Conservation (phyloP, 2,888 invertebrate genomes). For the Spatulosminthurus flaviceps region DNA sequence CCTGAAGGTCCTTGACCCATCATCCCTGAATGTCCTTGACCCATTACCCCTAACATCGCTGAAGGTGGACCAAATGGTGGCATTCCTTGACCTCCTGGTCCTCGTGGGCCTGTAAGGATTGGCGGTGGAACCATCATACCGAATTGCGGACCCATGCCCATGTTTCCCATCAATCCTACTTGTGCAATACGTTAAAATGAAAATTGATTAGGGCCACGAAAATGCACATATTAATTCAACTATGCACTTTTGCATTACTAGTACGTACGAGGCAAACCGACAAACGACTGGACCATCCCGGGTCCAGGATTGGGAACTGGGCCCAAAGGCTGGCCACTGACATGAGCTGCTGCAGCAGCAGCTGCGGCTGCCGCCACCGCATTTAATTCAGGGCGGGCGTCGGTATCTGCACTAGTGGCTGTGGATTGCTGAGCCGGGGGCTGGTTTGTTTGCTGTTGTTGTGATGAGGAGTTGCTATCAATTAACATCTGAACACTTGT, state of each 20-base stretch:
- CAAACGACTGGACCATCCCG: slow-evolving; percentile 51
- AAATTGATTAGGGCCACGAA: no score
- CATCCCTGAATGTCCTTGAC: slow-evolving; percentile 21
- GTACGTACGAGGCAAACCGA: slow-evolving; percentile 59
- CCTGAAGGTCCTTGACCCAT: not conserved
- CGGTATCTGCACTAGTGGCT: slow-evolving; percentile 47
- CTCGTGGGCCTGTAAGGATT: slow-evolving; percentile 51
- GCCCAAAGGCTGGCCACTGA: slow-evolving; percentile 30
- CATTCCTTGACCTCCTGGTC: slow-evolving; percentile 26
- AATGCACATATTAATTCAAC: no score
- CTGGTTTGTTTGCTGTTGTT: slow-evolving; percentile 1
- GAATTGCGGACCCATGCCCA: slow-evolving; percentile 34
- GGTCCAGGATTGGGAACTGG: slow-evolving; percentile 36
- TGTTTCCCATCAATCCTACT: slow-evolving; percentile 40
- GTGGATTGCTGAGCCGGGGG: not conserved
- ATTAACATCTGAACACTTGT: slow-evolving; percentile 25
- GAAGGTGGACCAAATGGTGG: slow-evolving; percentile 35
- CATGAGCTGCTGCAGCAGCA: slow-evolving; percentile 13
- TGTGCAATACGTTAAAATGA: not conserved
- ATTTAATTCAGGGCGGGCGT: slow-evolving; percentile 49
- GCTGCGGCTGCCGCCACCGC: slow-evolving; percentile 28
- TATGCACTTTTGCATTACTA: no score
- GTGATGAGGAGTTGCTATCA: not conserved
- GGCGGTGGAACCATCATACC: slow-evolving; percentile 61
- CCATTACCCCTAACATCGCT: slow-evolving; percentile 23